phyloP scores from a whole-genome alignment of 2,888 invertebrate genomes.

The Eudasyphora cyanicolor region DNA sequence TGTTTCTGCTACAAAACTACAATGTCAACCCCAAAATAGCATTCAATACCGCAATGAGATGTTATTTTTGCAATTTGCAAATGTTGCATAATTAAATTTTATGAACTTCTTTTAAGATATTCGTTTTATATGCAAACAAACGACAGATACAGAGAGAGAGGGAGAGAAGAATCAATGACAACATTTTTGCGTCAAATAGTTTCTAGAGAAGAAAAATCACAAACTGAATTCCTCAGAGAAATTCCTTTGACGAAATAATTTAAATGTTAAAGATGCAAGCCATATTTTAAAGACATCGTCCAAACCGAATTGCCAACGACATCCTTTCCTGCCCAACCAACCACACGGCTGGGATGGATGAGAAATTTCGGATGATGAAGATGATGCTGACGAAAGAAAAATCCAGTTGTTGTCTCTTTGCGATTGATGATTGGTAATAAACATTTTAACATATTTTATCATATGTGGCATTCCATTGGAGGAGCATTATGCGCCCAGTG shows the following conservation, averaged over 20 bases:
- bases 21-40: background rate
- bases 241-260: conserved; percentile 1
- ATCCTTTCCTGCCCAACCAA: background rate
- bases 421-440: conserved; percentile 32
- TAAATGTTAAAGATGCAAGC: background rate
- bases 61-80: conserved; percentile 18
- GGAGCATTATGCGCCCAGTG: background rate
- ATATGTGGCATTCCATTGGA: background rate
- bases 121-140: too few species aligned
- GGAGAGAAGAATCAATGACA: conserved; percentile 26
- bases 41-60: background rate
- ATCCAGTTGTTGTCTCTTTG: conserved; percentile 11
- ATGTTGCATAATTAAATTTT: conserved; percentile 54
- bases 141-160: background rate
- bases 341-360: background rate
- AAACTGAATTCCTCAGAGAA: conserved; percentile 3
- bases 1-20: background rate
- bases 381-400: too few species aligned
- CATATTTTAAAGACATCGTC: background rate
- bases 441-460: conserved; percentile 31
- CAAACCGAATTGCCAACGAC: background rate
- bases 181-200: conserved; percentile 22
- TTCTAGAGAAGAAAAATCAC: background rate
- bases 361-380: background rate
- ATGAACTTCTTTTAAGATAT: conserved; percentile 55